phyloP scores from a whole-genome alignment of 2,797 vertebrate genomes.

The Euthynnus affinis region DNA sequence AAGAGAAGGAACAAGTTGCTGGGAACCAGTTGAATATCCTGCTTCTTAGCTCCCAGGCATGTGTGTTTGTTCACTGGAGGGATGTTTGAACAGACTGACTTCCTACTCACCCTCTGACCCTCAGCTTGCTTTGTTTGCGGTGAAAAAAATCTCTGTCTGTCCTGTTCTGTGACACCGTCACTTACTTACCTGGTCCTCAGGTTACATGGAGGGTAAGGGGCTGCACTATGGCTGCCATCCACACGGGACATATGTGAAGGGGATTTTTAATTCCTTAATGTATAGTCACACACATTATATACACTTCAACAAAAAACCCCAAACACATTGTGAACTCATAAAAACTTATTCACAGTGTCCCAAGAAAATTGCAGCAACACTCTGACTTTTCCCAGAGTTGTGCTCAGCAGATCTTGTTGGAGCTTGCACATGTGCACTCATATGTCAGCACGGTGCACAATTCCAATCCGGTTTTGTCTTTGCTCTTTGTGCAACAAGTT shows the following conservation, averaged over 20 bases:
- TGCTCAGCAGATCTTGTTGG: conserved; percentile 60
- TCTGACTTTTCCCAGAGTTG: conserved; percentile 57
- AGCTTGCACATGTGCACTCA: conserved; percentile 65
- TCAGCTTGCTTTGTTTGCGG: conserved; percentile 58
- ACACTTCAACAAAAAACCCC: conserved; percentile 5
- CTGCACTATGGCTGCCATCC: not conserved
- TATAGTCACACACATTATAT: not conserved
- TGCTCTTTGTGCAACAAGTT: conserved; percentile 12
- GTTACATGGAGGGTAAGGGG: conserved; percentile 23
- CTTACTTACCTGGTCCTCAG: conserved; percentile 53
- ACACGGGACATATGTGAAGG: not conserved
- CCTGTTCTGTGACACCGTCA: conserved; percentile 53
- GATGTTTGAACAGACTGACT: conserved; percentile 75
- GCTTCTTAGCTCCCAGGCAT: conserved; percentile 47
- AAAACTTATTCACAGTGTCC: conserved; percentile 39
- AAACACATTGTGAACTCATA: not conserved
- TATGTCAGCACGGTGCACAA: conserved; percentile 46
- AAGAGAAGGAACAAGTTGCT: conserved; percentile 10
- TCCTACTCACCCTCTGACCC: conserved; percentile 65
- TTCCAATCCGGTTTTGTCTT: conserved; percentile 30
- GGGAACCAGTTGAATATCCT: conserved; percentile 53
- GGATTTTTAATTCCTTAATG: not conserved
- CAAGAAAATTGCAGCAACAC: conserved; percentile 41
- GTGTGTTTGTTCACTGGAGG: conserved; percentile 71
- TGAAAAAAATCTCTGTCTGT: conserved; percentile 60